These are phyloP conservation scores for Acanthaster planci DNA, from an alignment of 35 echinoderm and acorn worm species.

Conservation along the genomic window DNA sequence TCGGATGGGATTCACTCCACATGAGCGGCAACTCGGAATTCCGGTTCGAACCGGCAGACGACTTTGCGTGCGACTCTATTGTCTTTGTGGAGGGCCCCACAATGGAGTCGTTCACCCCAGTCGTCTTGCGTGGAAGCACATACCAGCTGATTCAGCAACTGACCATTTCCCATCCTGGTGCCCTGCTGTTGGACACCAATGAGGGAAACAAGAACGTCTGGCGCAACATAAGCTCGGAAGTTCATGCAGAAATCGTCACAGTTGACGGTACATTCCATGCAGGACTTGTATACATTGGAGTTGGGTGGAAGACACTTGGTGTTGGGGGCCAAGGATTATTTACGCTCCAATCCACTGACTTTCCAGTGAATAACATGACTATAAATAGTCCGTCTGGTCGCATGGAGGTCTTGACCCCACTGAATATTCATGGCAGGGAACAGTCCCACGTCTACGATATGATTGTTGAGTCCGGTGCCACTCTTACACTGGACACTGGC, in stretches of 20 bases:
- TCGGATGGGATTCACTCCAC: conserved; percentile 46
- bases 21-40: conserved; percentile 52
- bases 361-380: not conserved
- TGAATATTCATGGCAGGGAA: conserved; percentile 27
- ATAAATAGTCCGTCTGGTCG: not conserved
- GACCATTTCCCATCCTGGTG: conserved; percentile 43
- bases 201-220: not conserved
- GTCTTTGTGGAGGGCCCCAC: conserved; percentile 8
- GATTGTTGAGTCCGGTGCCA: conserved; percentile 27
- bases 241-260: conserved; percentile 26
- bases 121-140: conserved; percentile 41
- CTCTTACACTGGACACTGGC: conserved; percentile 39
- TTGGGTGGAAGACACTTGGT: conserved; percentile 9
- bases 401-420: conserved; percentile 24
- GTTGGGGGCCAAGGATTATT: conserved; percentile 37
- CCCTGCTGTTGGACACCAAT: conserved; percentile 36
- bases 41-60: conserved; percentile 40
- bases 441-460: conserved; percentile 24
- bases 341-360: conserved; percentile 15
- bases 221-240: conserved; percentile 27
- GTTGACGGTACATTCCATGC: conserved; percentile 67
- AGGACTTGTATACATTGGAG: conserved; percentile 38
- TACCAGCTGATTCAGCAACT: conserved; percentile 29
- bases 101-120: conserved; percentile 43
- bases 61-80: conserved; percentile 57